Base-by-base conservation (phyloP, 2,888 invertebrate species). In the Aromia moschata region DNA sequence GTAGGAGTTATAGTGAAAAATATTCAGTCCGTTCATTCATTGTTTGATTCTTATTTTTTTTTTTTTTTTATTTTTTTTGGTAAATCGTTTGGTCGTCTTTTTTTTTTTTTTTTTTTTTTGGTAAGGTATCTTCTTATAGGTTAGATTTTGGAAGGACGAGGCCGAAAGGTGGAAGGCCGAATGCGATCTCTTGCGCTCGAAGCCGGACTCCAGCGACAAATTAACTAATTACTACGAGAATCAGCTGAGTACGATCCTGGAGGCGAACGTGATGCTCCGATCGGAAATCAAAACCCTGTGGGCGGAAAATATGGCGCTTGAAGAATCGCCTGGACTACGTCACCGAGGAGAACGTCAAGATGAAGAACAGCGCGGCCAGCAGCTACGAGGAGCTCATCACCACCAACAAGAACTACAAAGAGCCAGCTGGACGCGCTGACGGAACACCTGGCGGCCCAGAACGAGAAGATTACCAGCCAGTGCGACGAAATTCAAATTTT, bases 381-480 rank as follows among this genome's bases (percentile, higher is more conserved):
- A 80, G 81, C 52, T 83, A 88, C 79, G 92, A 92, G 76, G 90
- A 91, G 76, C 81, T 91, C 43, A 82, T 84, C 62, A 85, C 85
- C n/a, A 87, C 87, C 1, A 84, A 73, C 64, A 74, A 78, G 55
- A 90, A 89, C 79, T 90, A 90, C 75, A 89, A n/a, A 89, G 77
- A 80, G 83, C 25, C 91, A 92, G 75, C 80, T 92, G 52, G 88
- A 88, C 71, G 88, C 88, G 58, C 89, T 92, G 87, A 90, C 89
- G 67, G 91, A 91, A 71, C 91, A 91, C 80, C 81, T 92, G 70
- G 90, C 90, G 12, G 86, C 87, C 49, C 86, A 91, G 84, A 91
- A 91, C 81, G 96, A 96, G 70, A 94, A 93, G 81, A 85, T 97
- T 45, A 88, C 95, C 15, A 81, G 82, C 52, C 92, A 93, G 75